Evolutionary conservation across 2,113 vertebrate genomes (phyloP), one percentile per base, ranked within the genome.

Genomic region (Onychorhynchus coronatus): DNA sequence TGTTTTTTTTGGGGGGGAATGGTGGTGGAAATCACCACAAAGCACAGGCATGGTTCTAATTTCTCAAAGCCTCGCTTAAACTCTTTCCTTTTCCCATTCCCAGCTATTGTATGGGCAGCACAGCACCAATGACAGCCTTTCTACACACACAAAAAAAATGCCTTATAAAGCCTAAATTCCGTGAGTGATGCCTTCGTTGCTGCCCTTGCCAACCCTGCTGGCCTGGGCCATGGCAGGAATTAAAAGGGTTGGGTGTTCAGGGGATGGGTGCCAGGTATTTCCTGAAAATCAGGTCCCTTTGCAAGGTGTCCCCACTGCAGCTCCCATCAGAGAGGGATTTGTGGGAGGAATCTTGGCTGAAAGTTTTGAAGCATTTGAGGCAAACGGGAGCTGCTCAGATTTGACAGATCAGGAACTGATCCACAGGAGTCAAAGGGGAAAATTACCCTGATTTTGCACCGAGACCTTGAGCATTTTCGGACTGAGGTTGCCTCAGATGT

Each of bases 51-150:
- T 90, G 93, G 67, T 96, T 96, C 61, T 81, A 30, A 93, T 96
- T 95, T 93, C 83, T 68, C 82, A 23, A 52, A 84, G 63, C 56
- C 39, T 80, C 21, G 33, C 63, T 91, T 86, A 39, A 95, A 93
- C 52, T 61, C 63, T 86, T 88, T 72, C 42, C 88, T 80, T 88
- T 63, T 90, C 72, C 50, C 91, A 80, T 41, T 41, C 59, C 78
- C 47, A 39, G 85, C 89, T 80, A 83, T 94, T 93, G 90, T 90
- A 90, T n/a, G 46, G 91, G 67, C 50, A 50, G 72, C 71, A 52
- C 20, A 59, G 58, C 74, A 46, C 67, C 66, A 33, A 20, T 82
- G 66, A 42, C 53, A 85, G 81, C 61, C 25, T 91, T 79, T 85
- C 74, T 47, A 2, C 14, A 41, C 6, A 41, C 5, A 35, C 5